Base-by-base conservation (phyloP, 2,888 invertebrate species). In the Lordiphosa fenestrarum region DNA sequence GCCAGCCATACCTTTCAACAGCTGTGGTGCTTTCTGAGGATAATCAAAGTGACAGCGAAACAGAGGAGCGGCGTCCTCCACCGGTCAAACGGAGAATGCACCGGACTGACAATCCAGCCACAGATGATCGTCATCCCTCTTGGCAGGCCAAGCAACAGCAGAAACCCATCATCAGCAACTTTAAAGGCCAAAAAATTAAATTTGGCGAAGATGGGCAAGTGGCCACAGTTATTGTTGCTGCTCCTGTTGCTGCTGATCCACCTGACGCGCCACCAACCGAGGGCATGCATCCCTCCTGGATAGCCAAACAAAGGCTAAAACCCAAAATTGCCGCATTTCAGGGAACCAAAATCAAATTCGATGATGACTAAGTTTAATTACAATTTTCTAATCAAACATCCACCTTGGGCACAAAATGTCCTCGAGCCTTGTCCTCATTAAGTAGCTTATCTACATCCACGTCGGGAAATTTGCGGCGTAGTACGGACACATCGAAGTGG, bases 381-480 rank as follows among this genome's bases (percentile, higher is more conserved):
- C 30, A 19, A 13, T 42, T 42, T 19, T 13, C 21, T 36, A 37
- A 37, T 74, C 69, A 86, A 30, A 55, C 65, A 23, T 71, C 80
- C 47, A 88, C 61, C 63, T 90, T 88, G 9, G 92, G 92, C 47
- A 91, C 82, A 87, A 72, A 93, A 88, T 94, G 94, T 10, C 94
- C 94, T 71, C 92, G 90, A 9, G 92, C 89, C 88, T 91, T 93
- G 69, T 91, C 91, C 44, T 88, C 88, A 4, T 86, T 87, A 73
- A 92, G 91, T 1, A 93, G 91, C 87, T 92, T 93, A 60, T 95
- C 93, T 48, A 96, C 90, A 87, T 96, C 92, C 4, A 95, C 94
- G 85, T 92, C 89, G 4, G 97, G 96, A 89, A 93, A 97, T 81
- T 94, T 91, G 60, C 92, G 90, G 85, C 93, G 92, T 19, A 97